These are phyloP conservation scores for Phaethornis superciliosus DNA, from an alignment of 2,113 vertebrate species.

Conservation along the genomic window DNA sequence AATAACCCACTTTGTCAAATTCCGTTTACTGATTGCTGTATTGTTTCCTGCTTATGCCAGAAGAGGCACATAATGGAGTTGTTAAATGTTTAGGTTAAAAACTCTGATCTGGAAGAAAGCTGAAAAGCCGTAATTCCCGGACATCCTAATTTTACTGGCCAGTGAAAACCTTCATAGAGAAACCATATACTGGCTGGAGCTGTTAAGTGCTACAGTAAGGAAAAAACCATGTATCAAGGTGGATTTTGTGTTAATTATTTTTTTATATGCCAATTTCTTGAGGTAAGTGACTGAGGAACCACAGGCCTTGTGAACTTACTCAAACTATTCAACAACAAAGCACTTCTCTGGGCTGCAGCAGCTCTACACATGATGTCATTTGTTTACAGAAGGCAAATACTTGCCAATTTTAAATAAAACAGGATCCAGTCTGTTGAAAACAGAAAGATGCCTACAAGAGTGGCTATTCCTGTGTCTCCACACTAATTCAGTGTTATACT, in stretches of 20 bases:
- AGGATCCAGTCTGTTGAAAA: constrained; percentile 28
- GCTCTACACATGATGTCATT: not conserved
- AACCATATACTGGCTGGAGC: not conserved
- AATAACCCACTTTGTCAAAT: not conserved
- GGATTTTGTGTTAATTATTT: not conserved
- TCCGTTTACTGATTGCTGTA: not conserved
- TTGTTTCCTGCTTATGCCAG: constrained; percentile 9
- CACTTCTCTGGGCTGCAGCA: not conserved
- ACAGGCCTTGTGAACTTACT: not conserved
- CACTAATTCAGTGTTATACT: not conserved
- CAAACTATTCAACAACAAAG: not conserved
- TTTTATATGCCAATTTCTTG: not conserved
- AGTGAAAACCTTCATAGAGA: not conserved
- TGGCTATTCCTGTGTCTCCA: constrained; percentile 19
- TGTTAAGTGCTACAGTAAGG: not conserved
- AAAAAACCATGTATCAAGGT: not conserved
- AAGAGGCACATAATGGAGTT: not conserved
- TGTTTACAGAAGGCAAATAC: constrained; percentile 43
- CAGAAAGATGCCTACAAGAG: constrained; percentile 35
- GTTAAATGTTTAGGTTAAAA: constrained; percentile 39
- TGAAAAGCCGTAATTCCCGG: not conserved
- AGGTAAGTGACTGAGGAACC: not conserved
- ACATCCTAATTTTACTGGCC: not conserved
- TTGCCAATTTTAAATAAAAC: constrained; percentile 46
- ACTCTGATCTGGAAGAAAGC: not conserved